phyloP scores from a whole-genome alignment of 1,140 invertebrate species.

The Eufriesea mexicana region DNA sequence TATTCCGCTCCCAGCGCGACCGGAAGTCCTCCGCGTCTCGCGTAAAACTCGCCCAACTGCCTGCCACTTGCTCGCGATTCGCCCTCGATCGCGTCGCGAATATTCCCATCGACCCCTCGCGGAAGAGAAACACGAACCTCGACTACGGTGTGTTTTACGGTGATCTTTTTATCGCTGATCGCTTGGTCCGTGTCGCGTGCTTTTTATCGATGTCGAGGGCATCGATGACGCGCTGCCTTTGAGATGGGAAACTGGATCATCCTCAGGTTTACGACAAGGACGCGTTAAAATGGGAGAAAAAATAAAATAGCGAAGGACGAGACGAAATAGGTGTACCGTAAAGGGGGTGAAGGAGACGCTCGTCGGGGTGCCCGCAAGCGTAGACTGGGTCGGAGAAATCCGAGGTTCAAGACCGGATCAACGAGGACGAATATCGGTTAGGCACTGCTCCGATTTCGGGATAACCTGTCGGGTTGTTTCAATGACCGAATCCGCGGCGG shows the following conservation, averaged over 20 bases:
- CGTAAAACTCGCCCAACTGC: constrained; percentile 49
- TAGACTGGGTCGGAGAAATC: too few relatives aligned
- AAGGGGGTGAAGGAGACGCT: not conserved
- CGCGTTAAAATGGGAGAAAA: too few relatives aligned
- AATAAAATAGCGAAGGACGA: not conserved
- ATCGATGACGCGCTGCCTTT: not conserved
- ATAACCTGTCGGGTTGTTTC: not conserved
- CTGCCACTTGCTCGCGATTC: not conserved
- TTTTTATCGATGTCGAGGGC: not conserved
- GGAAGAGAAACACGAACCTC: not conserved
- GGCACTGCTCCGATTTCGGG: too few relatives aligned
- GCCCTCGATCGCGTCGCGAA: constrained; percentile 3
- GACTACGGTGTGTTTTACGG: not conserved
- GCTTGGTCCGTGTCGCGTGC: not conserved
- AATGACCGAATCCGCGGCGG: not conserved
- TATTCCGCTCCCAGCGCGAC: constrained; percentile 29
- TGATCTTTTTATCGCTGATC: constrained; percentile 14
- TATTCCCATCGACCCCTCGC: not conserved
- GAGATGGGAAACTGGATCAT: not conserved
- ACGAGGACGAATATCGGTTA: not conserved
- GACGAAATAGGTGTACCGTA: not conserved
- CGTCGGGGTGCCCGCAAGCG: too few relatives aligned
- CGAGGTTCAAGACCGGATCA: not conserved
- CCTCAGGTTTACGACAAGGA: not conserved
- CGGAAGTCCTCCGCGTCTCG: constrained; percentile 46